A percentile compares a stretch with the other conserved stretches of the same genome.
phyloP scores from a whole-genome alignment of 1,140 invertebrate genomes.

The Brachionus sp. region DNA sequence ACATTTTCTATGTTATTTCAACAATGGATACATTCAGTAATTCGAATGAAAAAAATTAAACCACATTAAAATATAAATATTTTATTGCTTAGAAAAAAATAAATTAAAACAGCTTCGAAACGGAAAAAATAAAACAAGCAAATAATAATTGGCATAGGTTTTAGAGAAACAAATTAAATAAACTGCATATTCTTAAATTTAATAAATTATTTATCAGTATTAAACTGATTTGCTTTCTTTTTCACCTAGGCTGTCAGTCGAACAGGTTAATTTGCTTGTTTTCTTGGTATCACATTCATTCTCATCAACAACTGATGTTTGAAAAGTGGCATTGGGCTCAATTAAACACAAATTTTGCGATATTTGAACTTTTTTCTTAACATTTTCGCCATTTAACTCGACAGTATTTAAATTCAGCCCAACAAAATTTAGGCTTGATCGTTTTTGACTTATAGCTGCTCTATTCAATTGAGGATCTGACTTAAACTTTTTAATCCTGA shows the following conservation, averaged over 20 bases:
- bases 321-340: not conserved
- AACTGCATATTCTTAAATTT: not conserved
- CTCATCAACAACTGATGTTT: not conserved
- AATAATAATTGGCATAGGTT: not conserved
- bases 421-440: not conserved
- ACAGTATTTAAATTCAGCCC: not conserved
- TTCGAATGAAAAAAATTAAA: too few relatives aligned
- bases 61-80: not conserved
- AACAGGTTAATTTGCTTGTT: not conserved
- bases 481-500: not conserved
- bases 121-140: not conserved
- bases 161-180: not conserved
- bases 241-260: not conserved
- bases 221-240: not conserved
- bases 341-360: not conserved
- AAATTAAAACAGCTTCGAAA: not conserved
- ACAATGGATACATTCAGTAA: too few relatives aligned
- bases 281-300: not conserved
- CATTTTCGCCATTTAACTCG: not conserved
- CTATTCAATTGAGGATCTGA: not conserved
- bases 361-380: not conserved
- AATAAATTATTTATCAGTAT: not conserved
- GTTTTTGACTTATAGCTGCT: not conserved
- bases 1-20: too few relatives aligned
- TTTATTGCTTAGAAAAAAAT: constrained; percentile 20